Evolutionary conservation across 2,113 vertebrate genomes (phyloP), one percentile per base, ranked within the genome.

Genomic region (Lota lota): DNA sequence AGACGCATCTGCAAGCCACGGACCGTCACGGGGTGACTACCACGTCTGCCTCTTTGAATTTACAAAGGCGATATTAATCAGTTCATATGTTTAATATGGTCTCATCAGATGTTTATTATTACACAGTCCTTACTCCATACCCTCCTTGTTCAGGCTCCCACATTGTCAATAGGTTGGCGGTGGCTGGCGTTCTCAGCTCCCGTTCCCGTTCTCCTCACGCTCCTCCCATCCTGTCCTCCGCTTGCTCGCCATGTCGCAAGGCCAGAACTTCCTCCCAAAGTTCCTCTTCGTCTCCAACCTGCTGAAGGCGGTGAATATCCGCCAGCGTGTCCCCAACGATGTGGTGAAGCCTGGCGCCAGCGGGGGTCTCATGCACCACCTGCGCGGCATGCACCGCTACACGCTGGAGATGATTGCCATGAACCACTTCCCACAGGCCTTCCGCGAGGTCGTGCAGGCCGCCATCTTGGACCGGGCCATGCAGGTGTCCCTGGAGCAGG

Each of bases 321-420:
- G 97, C 47, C 95, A 99, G 85, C 91, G 94, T 40, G 94, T 94
- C 22, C 95, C 95, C 76, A 94, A 94, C 72, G 97, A 99, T 66
- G 92, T 99, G 81, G 93, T 96, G 78, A 97, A 90, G 85, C 92
- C 94, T 1, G 54, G 83, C 0, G 28, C 79, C 72, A 89, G 91
- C 57, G 84, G 80, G 72, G 93, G 95, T 70, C 91, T 96, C 80
- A 93, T 96, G 83, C 93, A 95, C 75, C 95, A 99, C 90, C 94
- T 99, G 84, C 93, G 93, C 57, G 92, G 94, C 61, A 96, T 99
- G 95, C 96, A 99, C 88, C 92, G 93, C 70, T 95, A 94, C 84
- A 98, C 97, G 0, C 90, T 99, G 85, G 97, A 99, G 91, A 97
- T 99, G 95, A 98, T 99, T 79, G 91, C 95, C 86, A 97, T 94